Base-by-base conservation (phyloP, 2,113 vertebrate genomes). In the Parotia lawesii region DNA sequence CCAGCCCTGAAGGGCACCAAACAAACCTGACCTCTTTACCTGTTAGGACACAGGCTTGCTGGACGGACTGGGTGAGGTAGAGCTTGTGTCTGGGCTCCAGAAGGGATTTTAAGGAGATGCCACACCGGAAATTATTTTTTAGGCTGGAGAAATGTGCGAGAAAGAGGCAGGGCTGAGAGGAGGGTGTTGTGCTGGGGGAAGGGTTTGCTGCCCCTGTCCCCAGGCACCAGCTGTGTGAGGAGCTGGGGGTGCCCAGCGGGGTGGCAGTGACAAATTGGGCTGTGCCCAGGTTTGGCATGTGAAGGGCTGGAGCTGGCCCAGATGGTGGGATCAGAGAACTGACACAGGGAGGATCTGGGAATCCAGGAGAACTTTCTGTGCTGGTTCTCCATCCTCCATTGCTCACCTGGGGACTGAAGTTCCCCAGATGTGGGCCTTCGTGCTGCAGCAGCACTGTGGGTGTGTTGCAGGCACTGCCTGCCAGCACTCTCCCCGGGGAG, bases 401-500 rank as follows among this genome's bases (percentile, higher is more conserved):
- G 2, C 61, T 81, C 53, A 31, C 65, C 31, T 35, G 31, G 44
- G 54, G 37, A 20, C 61, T 93, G 62, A 89, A 51, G 56, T 13
- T 78, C 21, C 66, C 74, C 50, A 16, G 2, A 27, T 76, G 83
- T 9, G 45, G 54, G 81, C 66, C 58, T 75, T 75, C 40, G 44
- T 69, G 75, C 90, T 79, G 27, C 44, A 79, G 18, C 66, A 85
- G 65, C 0, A 0, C 15, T 9, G 85, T 70, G 82, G 94, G 88
- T 89, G 95, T 95, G 94, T 93, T 93, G 89, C 77, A 84, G 76
- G 86, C 40, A 0, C 56, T 88, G 91, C 76, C 74, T 96, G 91
- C 80, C 94, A 87, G 89, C 2, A 2, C 47, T 57, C 60, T 89
- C 83, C 73, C 89, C 0, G 2, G 56, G 74, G 76, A 88, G 67